Evolutionary conservation across 2,888 invertebrate species (phyloP).

Genomic region (Cheilosia vernalis): DNA sequence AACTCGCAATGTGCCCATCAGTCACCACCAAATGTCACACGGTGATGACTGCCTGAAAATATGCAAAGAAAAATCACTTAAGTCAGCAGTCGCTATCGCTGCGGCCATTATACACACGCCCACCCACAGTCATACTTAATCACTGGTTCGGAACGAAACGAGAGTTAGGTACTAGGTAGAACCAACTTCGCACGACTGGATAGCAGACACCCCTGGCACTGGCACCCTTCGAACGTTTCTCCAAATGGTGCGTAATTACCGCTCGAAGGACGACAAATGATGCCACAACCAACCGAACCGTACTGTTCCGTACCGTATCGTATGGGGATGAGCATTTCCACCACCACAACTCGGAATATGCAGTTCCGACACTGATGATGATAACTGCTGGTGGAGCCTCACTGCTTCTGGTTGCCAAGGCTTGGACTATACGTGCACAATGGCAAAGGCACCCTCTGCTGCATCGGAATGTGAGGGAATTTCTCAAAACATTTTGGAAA

Average conservation of each 20-base stretch:
- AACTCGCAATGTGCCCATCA: conserved; percentile 64
- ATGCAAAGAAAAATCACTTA: conserved; percentile 72
- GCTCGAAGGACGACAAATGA: conserved; percentile 75
- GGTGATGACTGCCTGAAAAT: conserved; percentile 58
- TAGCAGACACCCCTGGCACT: not conserved
- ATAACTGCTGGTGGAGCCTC: conserved; percentile 24
- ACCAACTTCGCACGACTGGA: not conserved
- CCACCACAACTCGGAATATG: conserved; percentile 37
- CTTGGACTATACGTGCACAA: not conserved
- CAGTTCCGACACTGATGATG: conserved; percentile 55
- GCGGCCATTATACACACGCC: conserved; percentile 9
- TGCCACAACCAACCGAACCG: conserved; percentile 50
- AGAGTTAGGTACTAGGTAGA: not conserved
- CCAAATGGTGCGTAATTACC: conserved; percentile 74
- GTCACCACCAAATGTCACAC: conserved; percentile 67
- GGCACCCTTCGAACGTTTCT: conserved; percentile 42
- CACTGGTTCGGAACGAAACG: conserved; percentile 52
- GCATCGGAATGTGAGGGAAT: conserved; percentile 45
- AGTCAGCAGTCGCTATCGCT: conserved; percentile 17
- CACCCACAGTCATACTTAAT: conserved; percentile 59
- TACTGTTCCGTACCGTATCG: not conserved
- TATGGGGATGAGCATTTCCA: conserved; percentile 4
- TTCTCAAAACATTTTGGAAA: conserved; percentile 67
- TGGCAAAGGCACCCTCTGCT: conserved; percentile 4
- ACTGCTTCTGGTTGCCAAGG: conserved; percentile 29